Percentiles rank a stretch among this genome's conserved stretches.
Conservation (phyloP, 2,113 vertebrate genomes). For the Dolichallabes microphthalmus region DNA sequence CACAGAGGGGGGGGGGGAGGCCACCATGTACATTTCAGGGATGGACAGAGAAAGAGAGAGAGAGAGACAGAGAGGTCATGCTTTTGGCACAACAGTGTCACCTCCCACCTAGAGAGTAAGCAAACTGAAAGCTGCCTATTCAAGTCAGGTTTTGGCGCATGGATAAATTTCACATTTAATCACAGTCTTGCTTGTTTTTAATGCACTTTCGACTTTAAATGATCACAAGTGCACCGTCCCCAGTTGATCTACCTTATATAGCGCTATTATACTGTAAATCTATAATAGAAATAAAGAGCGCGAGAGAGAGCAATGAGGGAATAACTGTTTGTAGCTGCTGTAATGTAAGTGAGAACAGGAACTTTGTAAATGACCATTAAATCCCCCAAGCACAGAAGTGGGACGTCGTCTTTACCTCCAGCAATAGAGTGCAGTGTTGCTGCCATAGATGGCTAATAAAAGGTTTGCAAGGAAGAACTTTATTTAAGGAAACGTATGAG, state of each 20-base stretch:
- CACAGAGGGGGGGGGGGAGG: constrained; percentile 12
- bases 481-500: too few relatives aligned
- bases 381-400: too few relatives aligned
- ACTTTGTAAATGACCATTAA: too few relatives aligned
- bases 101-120: constrained; percentile 1
- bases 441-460: too few relatives aligned
- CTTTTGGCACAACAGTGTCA: neutral
- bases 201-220: neutral
- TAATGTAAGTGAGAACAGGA: too few relatives aligned
- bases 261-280: neutral
- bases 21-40: constrained; percentile 6
- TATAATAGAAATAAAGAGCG: neutral
- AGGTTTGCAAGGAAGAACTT: too few relatives aligned
- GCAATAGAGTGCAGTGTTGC: too few relatives aligned
- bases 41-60: neutral
- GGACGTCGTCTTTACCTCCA: too few relatives aligned
- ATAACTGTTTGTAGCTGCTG: too few relatives aligned
- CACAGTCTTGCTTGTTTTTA: neutral
- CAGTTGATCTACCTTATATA: neutral
- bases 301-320: too few relatives aligned
- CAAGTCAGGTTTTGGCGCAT: neutral
- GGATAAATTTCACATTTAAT: neutral
- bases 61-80: neutral
- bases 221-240: neutral
- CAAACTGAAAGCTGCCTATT: neutral